A percentile compares a stretch with the other conserved stretches of the same genome.
Conservation (phyloP, 2,888 invertebrate genomes). For the Spicauda simplicius region DNA sequence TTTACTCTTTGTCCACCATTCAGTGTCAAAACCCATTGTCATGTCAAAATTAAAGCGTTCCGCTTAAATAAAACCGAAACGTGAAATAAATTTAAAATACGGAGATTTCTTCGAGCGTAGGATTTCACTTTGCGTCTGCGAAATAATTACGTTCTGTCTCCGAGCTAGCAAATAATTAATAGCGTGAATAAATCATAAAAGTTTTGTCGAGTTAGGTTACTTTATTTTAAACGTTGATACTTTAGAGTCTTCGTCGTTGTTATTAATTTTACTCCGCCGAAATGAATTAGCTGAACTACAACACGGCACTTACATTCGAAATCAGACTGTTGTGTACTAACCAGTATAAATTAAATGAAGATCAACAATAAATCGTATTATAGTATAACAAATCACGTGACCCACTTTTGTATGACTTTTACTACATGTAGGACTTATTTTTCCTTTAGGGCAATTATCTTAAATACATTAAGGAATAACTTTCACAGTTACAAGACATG, state of each 20-base stretch:
- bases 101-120: slow-evolving; percentile 55
- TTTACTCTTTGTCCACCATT: too few species aligned
- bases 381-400: too few species aligned
- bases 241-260: slow-evolving; percentile 11
- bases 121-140: slow-evolving; percentile 66
- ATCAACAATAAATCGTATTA: too few species aligned
- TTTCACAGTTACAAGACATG: too few species aligned
- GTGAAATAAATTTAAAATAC: slow-evolving; percentile 56
- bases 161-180: slow-evolving; percentile 69
- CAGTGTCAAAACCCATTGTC: too few species aligned
- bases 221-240: slow-evolving; percentile 60
- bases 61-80: slow-evolving; percentile 49
- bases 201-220: slow-evolving; percentile 56
- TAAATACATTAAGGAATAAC: too few species aligned
- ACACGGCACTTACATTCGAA: too few species aligned
- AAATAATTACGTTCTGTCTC: slow-evolving; percentile 71
- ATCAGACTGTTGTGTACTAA: too few species aligned
- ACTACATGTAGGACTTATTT: too few species aligned
- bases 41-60: slow-evolving; percentile 47
- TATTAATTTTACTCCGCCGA: background rate
- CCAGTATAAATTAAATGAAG: too few species aligned
- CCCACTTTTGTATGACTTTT: too few species aligned
- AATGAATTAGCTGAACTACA: slow-evolving; percentile 4
- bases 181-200: slow-evolving; percentile 68
- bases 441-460: too few species aligned